Percentiles rank a stretch among this genome's conserved stretches.
Conservation (phyloP, 2,797 vertebrate species). For the Ptychadena robeensis region DNA sequence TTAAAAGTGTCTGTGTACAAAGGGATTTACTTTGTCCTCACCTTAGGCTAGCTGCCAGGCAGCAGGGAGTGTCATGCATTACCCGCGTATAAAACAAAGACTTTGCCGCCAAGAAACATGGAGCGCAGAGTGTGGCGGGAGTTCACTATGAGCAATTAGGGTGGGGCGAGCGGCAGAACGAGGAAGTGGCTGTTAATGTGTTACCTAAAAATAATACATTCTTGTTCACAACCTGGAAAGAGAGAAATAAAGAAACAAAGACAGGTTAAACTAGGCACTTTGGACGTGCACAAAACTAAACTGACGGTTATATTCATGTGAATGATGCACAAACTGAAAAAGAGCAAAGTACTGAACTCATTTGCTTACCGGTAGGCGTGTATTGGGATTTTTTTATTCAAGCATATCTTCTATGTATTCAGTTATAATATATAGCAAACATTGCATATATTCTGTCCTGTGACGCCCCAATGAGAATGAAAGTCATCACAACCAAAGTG, state of each 20-base stretch:
- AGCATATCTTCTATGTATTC: neutral
- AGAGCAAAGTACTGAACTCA: neutral
- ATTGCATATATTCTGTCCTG: too few species aligned
- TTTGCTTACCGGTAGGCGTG: neutral
- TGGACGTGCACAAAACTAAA: neutral
- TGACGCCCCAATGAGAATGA: too few species aligned
- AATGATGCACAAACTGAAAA: neutral
- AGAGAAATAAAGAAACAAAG: neutral
- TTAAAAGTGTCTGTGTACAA: constrained; percentile 33
- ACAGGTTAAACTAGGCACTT: constrained; percentile 1
- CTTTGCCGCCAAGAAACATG: constrained; percentile 43
- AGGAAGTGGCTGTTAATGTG: constrained; percentile 26
- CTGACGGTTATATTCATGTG: neutral
- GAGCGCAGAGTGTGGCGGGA: constrained; percentile 43
- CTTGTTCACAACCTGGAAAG: neutral
- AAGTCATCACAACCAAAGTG: too few species aligned
- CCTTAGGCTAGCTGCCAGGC: constrained; percentile 40
- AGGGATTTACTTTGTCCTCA: constrained; percentile 39
- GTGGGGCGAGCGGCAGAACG: neutral
- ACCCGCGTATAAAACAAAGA: constrained; percentile 50
- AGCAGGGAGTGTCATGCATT: constrained; percentile 48
- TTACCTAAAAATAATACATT: neutral
- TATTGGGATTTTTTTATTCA: neutral
- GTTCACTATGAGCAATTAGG: constrained; percentile 18
- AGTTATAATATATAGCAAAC: neutral